phyloP scores from a whole-genome alignment of 1,140 invertebrate species.

The Philotrypesis tridentata region DNA sequence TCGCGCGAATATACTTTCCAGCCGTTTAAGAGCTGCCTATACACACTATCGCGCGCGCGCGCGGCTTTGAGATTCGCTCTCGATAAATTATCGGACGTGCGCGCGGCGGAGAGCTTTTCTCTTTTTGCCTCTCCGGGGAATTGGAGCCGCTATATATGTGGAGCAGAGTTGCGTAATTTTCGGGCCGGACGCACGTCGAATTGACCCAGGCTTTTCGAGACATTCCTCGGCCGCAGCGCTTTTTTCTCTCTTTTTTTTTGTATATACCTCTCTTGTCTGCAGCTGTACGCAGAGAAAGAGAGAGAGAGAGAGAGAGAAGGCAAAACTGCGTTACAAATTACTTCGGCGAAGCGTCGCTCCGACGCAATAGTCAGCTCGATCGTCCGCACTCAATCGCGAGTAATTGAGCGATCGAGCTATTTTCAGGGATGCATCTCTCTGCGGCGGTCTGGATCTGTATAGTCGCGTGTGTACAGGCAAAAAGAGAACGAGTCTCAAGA shows the following conservation, averaged over 20 bases:
- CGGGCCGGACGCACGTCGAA: too few relatives aligned
- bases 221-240: not conserved
- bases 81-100: slow-evolving; percentile 10
- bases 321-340: too few relatives aligned
- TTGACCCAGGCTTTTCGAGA: not conserved
- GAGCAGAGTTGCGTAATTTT: not conserved
- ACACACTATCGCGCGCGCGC: too few relatives aligned
- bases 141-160: too few relatives aligned
- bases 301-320: too few relatives aligned
- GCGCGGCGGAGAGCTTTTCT: not conserved
- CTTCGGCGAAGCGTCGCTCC: too few relatives aligned
- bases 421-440: slow-evolving; percentile 33
- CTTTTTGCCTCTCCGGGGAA: not conserved
- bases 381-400: not conserved
- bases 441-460: slow-evolving; percentile 26
- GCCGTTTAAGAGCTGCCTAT: slow-evolving; percentile 22
- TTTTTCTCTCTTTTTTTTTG: not conserved
- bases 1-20: slow-evolving; percentile 29
- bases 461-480: slow-evolving; percentile 16
- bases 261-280: too few relatives aligned
- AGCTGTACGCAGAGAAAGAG: too few relatives aligned
- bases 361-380: not conserved
- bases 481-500: not conserved
- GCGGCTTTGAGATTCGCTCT: slow-evolving; percentile 30
- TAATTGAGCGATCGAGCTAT: not conserved